Conservation (phyloP, 2,797 vertebrate genomes). For the Euthynnus affinis region DNA sequence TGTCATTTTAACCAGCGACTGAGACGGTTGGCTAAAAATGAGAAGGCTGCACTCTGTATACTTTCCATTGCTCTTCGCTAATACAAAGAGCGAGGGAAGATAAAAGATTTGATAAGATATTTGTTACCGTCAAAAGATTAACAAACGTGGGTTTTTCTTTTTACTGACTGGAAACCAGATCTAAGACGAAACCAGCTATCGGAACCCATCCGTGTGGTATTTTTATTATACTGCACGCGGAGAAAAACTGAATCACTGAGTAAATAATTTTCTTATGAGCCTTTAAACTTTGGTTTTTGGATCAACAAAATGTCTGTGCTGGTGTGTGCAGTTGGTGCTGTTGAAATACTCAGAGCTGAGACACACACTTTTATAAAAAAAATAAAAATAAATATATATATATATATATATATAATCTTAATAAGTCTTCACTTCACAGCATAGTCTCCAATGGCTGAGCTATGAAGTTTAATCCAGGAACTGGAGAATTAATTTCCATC, state of each 20-base stretch:
- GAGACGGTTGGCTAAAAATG: background rate
- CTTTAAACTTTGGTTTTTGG: background rate
- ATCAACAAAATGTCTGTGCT: constrained; percentile 37
- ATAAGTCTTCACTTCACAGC: constrained; percentile 56
- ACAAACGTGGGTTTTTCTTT: too few species aligned
- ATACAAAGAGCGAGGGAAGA: background rate
- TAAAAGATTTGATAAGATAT: background rate
- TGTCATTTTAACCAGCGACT: background rate
- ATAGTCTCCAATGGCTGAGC: constrained; percentile 58
- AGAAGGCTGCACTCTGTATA: background rate
- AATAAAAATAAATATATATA: too few species aligned
- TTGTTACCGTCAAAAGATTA: background rate
- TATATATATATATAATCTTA: background rate
- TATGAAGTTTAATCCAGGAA: constrained; percentile 66
- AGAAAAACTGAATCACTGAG: constrained; percentile 2
- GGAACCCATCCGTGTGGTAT: background rate
- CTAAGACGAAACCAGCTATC: background rate
- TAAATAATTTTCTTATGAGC: constrained; percentile 22
- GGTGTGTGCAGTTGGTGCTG: constrained; percentile 54
- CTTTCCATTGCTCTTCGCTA: background rate
- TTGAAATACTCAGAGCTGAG: constrained; percentile 48
- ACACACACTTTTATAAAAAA: constrained; percentile 29
- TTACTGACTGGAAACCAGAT: too few species aligned
- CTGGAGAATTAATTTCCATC: constrained; percentile 71
- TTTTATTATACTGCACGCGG: constrained; percentile 25